Base-by-base conservation (phyloP, 2,113 vertebrate species). In the Cebus imitator region DNA sequence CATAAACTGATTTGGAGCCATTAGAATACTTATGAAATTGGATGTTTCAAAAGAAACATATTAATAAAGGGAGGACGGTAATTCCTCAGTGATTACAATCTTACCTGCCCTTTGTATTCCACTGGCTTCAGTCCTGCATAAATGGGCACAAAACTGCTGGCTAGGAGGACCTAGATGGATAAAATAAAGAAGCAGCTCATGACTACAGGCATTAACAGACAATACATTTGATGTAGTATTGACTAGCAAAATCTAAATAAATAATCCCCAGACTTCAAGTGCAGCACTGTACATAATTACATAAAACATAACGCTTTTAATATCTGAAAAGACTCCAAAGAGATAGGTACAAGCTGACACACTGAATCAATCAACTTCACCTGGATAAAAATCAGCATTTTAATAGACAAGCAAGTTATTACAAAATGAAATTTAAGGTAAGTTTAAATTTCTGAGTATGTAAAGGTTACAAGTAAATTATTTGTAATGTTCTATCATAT, bases 31-130 rank as follows among this genome's bases (percentile, higher is more conserved):
- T 0, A 9, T 23, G 48, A 7, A 10, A 50, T 1, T 2, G 23
- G 32, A 21, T 43, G 12, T 50, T 25, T 17, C 20, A 0, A 5
- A 82, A 82, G 45, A 48, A 13, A 27, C 0, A 0, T 40, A 13
- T 16, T 3, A 2, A 2, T 1, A 4, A 1, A 12, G 52, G 12
- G 8, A 11, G 2, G 0, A 0, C 0, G 8, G 5, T 0, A 3
- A 23, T 8, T 0, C 0, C 4, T 52, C 64, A 10, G 84, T 18
- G 9, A n/a, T 2, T 0, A 94, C 83, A 72, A 37, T 3, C 43
- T 98, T 99, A 99, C 99, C 99, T 99, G 98, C 97, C 99, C 99
- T 97, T 98, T 98, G 96, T 99, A 99, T n/a, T 99, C 98, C 95
- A 99, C 99, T 3, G 99, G 97, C 73, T 98, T 99, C 57, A 99